A percentile compares a stretch with the other conserved stretches of the same genome.
These are phyloP conservation scores for Porphyrio hochstetteri DNA, from an alignment of 2,113 vertebrate species.

Conservation along the genomic window DNA sequence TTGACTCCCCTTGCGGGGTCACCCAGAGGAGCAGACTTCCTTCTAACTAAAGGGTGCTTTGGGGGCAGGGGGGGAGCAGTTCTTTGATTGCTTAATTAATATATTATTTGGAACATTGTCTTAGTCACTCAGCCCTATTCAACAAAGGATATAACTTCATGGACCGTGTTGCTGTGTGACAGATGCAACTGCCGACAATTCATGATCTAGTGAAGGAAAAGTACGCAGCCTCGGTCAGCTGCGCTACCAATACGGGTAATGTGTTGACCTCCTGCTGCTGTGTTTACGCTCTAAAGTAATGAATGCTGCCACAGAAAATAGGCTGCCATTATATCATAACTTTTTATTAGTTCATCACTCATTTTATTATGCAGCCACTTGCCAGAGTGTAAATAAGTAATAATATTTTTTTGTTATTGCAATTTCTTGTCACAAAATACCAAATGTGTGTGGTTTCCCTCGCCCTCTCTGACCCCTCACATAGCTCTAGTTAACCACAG, in stretches of 20 bases:
- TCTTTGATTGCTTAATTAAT: background rate
- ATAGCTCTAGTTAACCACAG: background rate
- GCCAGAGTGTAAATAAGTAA: background rate
- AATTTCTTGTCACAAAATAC: background rate
- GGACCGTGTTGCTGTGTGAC: background rate
- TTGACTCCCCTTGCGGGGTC: background rate
- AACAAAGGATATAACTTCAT: background rate
- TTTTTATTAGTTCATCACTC: background rate
- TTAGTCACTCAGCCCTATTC: background rate
- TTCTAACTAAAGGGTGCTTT: background rate
- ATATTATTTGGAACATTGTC: background rate
- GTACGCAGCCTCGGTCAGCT: background rate
- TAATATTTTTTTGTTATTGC: background rate
- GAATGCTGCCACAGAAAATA: background rate
- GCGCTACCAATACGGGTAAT: background rate
- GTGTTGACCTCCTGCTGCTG: background rate
- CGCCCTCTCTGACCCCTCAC: background rate
- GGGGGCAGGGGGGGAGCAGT: background rate
- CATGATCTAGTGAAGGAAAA: background rate
- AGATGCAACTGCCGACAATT: background rate
- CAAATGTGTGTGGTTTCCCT: background rate
- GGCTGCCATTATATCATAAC: background rate
- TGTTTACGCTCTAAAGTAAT: background rate
- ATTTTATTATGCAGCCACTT: background rate
- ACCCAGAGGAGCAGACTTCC: background rate